Percentiles rank a stretch among this genome's conserved stretches.
Evolutionary conservation across 2,888 invertebrate genomes (phyloP).

Genomic region (Nomada hirtipes): DNA sequence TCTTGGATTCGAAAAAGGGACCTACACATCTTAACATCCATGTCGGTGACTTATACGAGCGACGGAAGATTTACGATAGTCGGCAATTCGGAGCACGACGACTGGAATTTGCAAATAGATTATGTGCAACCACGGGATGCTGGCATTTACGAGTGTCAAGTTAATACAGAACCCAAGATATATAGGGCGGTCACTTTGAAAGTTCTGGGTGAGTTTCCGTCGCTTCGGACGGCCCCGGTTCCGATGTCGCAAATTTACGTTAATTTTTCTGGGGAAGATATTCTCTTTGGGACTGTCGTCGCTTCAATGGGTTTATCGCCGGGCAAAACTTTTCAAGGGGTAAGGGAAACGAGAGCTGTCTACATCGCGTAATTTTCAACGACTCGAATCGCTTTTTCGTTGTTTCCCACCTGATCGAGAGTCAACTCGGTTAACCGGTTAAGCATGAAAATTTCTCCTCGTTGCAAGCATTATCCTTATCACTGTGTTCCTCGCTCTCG

Average conservation of each 20-base stretch:
- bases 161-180: conserved; percentile 95
- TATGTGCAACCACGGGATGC: conserved; percentile 86
- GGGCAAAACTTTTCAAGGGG: background rate
- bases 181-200: conserved; percentile 92
- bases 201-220: conserved; percentile 89
- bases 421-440: background rate
- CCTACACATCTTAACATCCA: conserved; percentile 88
- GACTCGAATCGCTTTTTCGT: background rate
- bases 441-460: background rate
- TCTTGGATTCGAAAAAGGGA: conserved; percentile 87
- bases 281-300: background rate
- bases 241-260: background rate
- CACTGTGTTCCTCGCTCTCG: background rate
- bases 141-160: conserved; percentile 93
- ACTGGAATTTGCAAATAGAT: conserved; percentile 87
- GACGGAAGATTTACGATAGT: conserved; percentile 89
- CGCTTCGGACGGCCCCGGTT: background rate
- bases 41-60: conserved; percentile 88
- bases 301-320: no score
- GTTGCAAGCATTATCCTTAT: background rate
- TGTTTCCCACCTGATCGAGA: no score
- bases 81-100: conserved; percentile 87
- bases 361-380: conserved; percentile 6
- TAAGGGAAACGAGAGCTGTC: background rate
- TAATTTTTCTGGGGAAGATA: background rate